Evolutionary conservation across 1,140 invertebrate species (phyloP).

Genomic region (Pachypsylla venusta): DNA sequence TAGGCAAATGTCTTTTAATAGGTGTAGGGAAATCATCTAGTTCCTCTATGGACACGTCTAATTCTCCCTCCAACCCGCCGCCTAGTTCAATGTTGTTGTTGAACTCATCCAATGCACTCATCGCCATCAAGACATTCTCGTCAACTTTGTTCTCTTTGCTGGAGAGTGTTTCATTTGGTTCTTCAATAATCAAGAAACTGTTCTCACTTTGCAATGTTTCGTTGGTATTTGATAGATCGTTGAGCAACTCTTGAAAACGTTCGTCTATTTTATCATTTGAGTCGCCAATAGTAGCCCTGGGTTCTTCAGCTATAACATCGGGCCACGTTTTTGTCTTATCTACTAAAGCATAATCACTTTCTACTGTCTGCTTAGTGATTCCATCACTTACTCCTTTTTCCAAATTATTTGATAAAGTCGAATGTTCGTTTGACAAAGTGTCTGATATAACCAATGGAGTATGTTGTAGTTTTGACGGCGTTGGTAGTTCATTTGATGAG

Average conservation of each 20-base stretch:
- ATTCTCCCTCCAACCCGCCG: slow-evolving; percentile 28
- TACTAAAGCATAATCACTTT: background rate
- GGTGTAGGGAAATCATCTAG: slow-evolving; percentile 18
- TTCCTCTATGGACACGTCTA: slow-evolving; percentile 29
- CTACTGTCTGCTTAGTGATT: background rate
- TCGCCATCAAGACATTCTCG: background rate
- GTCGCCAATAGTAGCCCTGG: background rate
- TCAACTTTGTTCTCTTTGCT: no score
- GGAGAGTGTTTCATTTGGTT: no score
- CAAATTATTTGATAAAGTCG: no score
- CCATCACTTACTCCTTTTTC: background rate
- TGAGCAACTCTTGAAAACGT: slow-evolving; percentile 18
- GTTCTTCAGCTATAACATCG: background rate
- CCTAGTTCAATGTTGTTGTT: no score
- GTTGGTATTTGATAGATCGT: slow-evolving; percentile 13
- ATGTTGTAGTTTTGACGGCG: no score
- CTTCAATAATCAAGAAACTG: slow-evolving; percentile 11
- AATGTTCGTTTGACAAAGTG: no score
- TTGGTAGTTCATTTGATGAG: no score
- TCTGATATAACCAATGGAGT: no score
- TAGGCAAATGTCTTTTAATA: slow-evolving; percentile 27
- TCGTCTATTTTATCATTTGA: background rate
- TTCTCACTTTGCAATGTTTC: background rate
- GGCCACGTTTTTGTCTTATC: background rate
- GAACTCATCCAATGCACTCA: background rate